Evolutionary conservation across 2,113 vertebrate genomes (phyloP).

Genomic region (Cynocephalus volans): DNA sequence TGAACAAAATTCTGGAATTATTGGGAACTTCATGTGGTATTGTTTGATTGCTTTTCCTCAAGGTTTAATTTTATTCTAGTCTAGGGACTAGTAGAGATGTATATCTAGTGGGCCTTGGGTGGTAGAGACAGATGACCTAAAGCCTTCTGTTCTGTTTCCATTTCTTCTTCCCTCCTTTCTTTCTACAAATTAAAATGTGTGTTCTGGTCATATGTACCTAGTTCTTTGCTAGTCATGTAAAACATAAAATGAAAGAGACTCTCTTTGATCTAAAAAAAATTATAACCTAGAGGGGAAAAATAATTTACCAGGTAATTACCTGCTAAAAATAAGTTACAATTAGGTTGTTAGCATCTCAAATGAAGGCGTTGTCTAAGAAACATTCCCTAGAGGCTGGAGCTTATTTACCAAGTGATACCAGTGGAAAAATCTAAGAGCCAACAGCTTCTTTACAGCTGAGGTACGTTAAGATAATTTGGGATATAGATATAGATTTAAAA

Average conservation of each 20-base stretch:
- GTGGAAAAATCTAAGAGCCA: not conserved
- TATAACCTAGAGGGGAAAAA: conserved; percentile 24
- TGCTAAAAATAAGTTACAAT: conserved; percentile 65
- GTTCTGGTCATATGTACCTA: not conserved
- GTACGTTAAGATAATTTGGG: not conserved
- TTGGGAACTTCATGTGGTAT: not conserved
- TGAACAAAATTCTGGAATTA: not conserved
- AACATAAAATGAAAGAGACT: not conserved
- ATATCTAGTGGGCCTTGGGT: rapidly evolving
- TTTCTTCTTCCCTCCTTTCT: not conserved
- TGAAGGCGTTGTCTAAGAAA: conserved; percentile 69
- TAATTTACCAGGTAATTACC: conserved; percentile 57
- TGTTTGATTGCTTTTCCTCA: not conserved
- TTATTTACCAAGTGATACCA: conserved; percentile 25
- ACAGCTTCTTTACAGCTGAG: not conserved
- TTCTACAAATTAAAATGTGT: not conserved
- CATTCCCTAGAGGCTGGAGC: not conserved
- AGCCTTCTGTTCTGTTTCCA: not conserved
- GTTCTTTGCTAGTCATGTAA: not conserved
- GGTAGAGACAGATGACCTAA: not conserved
- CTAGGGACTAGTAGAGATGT: not conserved
- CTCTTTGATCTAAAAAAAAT: conserved; percentile 29
- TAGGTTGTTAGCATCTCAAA: conserved; percentile 27
- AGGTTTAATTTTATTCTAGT: not conserved
- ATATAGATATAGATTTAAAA: not conserved